Percentiles rank a stretch among this genome's conserved stretches.
These are phyloP conservation scores for Naso thynnoides DNA, from an alignment of 2,797 vertebrate species.

Conservation along the genomic window DNA sequence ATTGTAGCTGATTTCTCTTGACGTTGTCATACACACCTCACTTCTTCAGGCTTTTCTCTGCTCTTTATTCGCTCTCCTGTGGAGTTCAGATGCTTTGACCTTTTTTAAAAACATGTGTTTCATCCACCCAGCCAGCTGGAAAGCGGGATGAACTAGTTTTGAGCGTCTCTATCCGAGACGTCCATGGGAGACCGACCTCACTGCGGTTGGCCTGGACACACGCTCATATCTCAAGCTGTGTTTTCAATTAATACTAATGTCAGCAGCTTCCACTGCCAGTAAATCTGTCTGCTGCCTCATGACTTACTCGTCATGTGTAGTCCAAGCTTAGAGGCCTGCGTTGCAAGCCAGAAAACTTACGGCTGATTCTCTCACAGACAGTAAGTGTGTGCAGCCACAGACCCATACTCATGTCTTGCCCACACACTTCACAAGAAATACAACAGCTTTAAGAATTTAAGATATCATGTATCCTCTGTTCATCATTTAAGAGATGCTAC, in stretches of 20 bases:
- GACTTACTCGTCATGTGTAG: slow-evolving; percentile 31
- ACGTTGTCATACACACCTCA: not conserved
- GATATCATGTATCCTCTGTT: not conserved
- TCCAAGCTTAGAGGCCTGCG: slow-evolving; percentile 31
- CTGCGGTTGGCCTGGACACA: slow-evolving; percentile 50
- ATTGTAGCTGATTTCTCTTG: not conserved
- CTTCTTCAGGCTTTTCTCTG: not conserved
- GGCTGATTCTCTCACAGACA: slow-evolving; percentile 16
- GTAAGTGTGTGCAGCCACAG: slow-evolving; percentile 10
- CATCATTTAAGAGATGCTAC: not conserved
- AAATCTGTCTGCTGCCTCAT: slow-evolving; percentile 57
- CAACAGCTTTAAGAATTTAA: slow-evolving; percentile 6
- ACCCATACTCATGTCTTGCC: slow-evolving; percentile 3
- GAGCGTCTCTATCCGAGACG: slow-evolving; percentile 39
- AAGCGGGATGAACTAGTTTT: slow-evolving; percentile 40
- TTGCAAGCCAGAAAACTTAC: slow-evolving; percentile 14
- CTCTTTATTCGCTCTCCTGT: slow-evolving; percentile 12
- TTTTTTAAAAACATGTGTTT: slow-evolving; percentile 43
- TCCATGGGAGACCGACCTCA: slow-evolving; percentile 41
- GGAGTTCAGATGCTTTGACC: not conserved
- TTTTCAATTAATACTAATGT: slow-evolving; percentile 74
- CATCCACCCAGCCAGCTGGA: slow-evolving; percentile 55
- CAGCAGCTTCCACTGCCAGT: slow-evolving; percentile 63
- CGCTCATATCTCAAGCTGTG: slow-evolving; percentile 60
- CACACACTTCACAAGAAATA: not conserved